phyloP scores from a whole-genome alignment of 2,797 vertebrate genomes.

The Halcyon chelicuti region DNA sequence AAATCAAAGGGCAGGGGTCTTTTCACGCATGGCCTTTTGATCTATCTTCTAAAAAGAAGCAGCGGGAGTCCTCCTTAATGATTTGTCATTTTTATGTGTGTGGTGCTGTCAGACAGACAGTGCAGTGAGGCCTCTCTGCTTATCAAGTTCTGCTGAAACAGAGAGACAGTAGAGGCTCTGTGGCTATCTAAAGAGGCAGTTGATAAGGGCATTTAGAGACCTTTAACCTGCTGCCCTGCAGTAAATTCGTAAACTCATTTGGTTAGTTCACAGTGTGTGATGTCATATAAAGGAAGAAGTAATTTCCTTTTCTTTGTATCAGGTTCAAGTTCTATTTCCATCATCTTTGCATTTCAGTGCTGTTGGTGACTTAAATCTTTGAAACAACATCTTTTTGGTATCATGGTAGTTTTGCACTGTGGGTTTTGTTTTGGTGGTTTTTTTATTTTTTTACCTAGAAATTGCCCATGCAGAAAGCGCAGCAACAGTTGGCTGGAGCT shows the following conservation, averaged over 20 bases:
- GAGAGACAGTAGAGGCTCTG: not conserved
- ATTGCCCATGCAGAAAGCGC: not conserved
- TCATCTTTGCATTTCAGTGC: not conserved
- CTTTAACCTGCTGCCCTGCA: not conserved
- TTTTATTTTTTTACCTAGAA: too few species aligned
- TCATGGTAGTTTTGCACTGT: accelerated
- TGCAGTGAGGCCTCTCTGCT: not conserved
- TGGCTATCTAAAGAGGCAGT: accelerated
- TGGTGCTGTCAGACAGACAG: not conserved
- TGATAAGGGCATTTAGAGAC: not conserved
- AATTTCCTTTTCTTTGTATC: not conserved
- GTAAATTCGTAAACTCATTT: too few species aligned
- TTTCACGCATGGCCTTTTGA: not conserved
- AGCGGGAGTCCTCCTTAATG: accelerated
- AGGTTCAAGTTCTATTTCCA: not conserved
- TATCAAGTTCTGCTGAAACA: not conserved
- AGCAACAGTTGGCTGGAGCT: not conserved
- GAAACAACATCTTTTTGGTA: not conserved
- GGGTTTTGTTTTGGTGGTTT: accelerated
- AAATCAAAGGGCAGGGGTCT: not conserved
- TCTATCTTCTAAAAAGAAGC: not conserved
- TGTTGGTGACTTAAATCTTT: not conserved
- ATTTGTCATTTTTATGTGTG: not conserved
- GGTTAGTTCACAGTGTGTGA: not conserved
- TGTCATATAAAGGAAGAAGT: not conserved